Percentiles rank a stretch among this genome's conserved stretches.
phyloP scores from a whole-genome alignment of 2,113 vertebrate species.

The Saiga tatarica region DNA sequence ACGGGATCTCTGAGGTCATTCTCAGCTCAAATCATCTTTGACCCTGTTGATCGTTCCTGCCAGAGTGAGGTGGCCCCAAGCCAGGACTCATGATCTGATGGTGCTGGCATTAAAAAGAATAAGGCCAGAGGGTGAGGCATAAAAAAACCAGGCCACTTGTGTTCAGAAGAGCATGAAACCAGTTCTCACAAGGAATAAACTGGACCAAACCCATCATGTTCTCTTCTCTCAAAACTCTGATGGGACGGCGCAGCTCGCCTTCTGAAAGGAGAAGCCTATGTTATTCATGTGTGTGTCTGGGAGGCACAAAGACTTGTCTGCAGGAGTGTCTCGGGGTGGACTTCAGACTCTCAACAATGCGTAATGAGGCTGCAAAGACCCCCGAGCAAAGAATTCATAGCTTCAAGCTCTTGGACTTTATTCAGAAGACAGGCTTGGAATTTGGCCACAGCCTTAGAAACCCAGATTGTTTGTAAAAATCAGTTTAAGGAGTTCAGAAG shows the following conservation, averaged over 20 bases:
- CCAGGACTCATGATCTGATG: background rate
- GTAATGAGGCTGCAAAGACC: background rate
- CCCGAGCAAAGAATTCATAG: background rate
- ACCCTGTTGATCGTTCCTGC: background rate
- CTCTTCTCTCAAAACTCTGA: background rate
- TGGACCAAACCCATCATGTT: fast-evolving
- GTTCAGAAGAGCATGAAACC: background rate
- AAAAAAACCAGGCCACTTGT: background rate
- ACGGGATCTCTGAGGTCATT: background rate
- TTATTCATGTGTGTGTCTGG: background rate
- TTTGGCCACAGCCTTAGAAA: constrained; percentile 1
- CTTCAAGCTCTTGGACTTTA: background rate
- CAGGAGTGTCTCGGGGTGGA: background rate
- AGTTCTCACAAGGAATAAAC: background rate
- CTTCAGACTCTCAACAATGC: background rate
- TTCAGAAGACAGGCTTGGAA: background rate
- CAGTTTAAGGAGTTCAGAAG: background rate
- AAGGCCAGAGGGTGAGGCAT: background rate
- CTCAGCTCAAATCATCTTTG: background rate
- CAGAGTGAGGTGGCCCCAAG: background rate
- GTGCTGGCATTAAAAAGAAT: background rate
- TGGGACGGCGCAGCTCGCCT: fast-evolving
- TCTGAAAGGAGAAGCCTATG: background rate
- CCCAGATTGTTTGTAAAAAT: background rate
- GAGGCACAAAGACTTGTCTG: no score